Percentiles rank a stretch among this genome's conserved stretches.
Conservation (phyloP, 1,140 invertebrate species). For the Saccostrea echinata region DNA sequence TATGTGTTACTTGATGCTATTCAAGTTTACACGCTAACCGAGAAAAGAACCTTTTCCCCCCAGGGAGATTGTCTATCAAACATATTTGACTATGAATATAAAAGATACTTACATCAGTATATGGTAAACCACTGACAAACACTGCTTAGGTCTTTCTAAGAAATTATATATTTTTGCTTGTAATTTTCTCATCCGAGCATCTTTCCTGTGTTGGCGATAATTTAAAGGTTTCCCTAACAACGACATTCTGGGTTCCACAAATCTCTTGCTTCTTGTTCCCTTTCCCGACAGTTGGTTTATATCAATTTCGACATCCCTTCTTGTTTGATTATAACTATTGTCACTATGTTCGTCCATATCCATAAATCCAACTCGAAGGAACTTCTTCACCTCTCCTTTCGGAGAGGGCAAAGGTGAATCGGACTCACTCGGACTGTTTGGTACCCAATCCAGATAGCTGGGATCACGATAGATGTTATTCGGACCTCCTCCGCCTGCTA, state of each 20-base stretch:
- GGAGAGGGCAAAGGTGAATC: slow-evolving; percentile 60
- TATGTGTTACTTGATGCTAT: too few relatives aligned
- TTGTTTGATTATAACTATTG: slow-evolving; percentile 47
- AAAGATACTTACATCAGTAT: slow-evolving; percentile 91
- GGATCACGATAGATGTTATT: slow-evolving; percentile 44
- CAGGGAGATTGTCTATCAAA: background rate
- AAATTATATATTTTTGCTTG: slow-evolving; percentile 96
- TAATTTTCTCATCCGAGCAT: slow-evolving; percentile 91
- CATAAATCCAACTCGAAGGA: slow-evolving; percentile 68
- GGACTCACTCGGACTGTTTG: slow-evolving; percentile 56
- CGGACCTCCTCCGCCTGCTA: slow-evolving; percentile 48
- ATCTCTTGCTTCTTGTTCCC: slow-evolving; percentile 65
- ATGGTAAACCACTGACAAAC: slow-evolving; percentile 92
- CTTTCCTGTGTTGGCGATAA: slow-evolving; percentile 89
- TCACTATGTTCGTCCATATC: slow-evolving; percentile 65
- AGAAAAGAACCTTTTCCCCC: too few relatives aligned
- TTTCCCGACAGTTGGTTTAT: slow-evolving; percentile 65
- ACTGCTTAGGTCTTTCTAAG: slow-evolving; percentile 92
- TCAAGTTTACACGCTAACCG: too few relatives aligned
- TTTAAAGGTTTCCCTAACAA: slow-evolving; percentile 93
- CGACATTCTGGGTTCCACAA: slow-evolving; percentile 86
- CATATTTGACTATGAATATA: background rate
- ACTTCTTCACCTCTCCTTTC: slow-evolving; percentile 60
- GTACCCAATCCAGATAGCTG: slow-evolving; percentile 45
- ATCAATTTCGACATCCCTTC: slow-evolving; percentile 64